phyloP scores from a whole-genome alignment of 2,797 vertebrate species.

The Tadarida brasiliensis region DNA sequence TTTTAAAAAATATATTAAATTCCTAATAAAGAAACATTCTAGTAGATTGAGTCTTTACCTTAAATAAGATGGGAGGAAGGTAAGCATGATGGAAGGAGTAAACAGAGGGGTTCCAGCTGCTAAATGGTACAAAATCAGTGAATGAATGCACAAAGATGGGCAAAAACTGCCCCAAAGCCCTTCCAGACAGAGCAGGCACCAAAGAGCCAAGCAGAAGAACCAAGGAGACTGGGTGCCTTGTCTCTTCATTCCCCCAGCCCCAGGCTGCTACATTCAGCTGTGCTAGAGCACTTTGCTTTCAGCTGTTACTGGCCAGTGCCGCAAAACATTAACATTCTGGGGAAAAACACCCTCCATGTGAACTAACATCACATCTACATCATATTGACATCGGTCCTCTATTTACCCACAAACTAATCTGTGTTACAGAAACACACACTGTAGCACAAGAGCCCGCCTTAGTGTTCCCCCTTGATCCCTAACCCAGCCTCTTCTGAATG shows the following conservation, averaged over 20 bases:
- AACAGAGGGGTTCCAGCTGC: background rate
- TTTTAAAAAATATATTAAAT: background rate
- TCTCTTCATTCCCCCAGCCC: background rate
- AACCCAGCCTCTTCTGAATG: background rate
- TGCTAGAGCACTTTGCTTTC: background rate
- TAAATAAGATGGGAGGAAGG: background rate
- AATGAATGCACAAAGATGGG: background rate
- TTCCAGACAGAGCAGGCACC: background rate
- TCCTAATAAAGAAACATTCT: conserved; percentile 25
- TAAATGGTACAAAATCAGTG: background rate
- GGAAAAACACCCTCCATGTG: background rate
- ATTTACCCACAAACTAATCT: background rate
- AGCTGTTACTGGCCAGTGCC: background rate
- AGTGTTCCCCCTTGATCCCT: background rate
- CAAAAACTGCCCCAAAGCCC: background rate
- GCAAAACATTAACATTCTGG: background rate
- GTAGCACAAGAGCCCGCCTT: background rate
- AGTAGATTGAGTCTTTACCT: background rate
- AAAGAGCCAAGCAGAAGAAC: background rate
- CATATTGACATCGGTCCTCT: background rate
- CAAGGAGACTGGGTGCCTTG: background rate
- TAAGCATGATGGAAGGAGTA: background rate
- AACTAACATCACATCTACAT: background rate
- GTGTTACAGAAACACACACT: background rate
- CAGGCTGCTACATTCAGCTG: background rate